Conservation (phyloP, 2,797 vertebrate species). For the Gorsachius magnificus region DNA sequence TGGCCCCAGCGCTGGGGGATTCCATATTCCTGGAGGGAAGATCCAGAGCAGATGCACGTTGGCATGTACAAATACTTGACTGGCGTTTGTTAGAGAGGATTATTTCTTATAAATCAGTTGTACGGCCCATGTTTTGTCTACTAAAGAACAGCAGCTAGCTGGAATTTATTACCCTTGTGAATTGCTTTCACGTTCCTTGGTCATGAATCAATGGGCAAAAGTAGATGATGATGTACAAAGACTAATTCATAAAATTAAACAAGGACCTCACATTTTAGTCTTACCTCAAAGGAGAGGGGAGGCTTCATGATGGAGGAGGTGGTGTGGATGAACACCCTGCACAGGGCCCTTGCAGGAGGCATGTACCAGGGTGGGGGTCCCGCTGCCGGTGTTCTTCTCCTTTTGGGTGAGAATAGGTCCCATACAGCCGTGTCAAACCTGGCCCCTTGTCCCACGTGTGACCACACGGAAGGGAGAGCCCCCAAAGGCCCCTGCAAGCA, state of each 20-base stretch:
- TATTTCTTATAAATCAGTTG: neutral
- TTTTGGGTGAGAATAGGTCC: neutral
- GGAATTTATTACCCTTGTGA: neutral
- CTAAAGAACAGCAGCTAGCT: neutral
- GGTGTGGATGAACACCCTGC: no score
- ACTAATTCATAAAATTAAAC: neutral
- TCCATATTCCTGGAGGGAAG: neutral
- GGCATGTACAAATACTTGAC: neutral
- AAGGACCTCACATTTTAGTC: neutral
- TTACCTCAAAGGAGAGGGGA: neutral
- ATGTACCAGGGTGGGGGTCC: neutral
- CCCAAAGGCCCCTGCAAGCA: accelerated
- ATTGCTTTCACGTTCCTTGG: neutral
- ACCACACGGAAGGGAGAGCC: neutral
- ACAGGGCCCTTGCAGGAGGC: neutral
- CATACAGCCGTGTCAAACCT: accelerated
- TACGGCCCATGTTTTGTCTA: neutral
- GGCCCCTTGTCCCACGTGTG: neutral
- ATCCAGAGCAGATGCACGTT: neutral
- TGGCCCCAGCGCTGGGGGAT: accelerated
- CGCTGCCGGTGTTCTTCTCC: neutral
- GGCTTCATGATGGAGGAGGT: neutral
- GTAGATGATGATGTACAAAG: neutral
- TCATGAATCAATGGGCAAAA: neutral
- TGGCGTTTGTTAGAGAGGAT: neutral